A percentile compares a stretch with the other conserved stretches of the same genome.
These are phyloP conservation scores for Pseudorhombus dupliciocellatus DNA, from an alignment of 2,113 vertebrate species.

Conservation along the genomic window DNA sequence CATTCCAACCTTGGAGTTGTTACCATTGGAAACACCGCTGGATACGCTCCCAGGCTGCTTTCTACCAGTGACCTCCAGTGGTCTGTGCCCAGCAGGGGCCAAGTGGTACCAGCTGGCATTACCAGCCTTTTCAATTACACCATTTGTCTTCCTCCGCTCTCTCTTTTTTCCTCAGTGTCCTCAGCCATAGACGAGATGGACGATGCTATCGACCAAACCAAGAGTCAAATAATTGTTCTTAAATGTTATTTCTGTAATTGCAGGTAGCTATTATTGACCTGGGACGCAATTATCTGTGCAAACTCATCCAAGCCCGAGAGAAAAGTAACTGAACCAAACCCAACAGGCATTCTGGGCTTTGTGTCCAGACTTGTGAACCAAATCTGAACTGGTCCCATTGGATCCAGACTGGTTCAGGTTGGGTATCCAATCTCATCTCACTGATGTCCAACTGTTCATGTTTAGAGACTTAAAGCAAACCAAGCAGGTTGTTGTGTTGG, in stretches of 20 bases:
- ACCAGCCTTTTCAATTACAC: not conserved
- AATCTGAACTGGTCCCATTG: too few species aligned
- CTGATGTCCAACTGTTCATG: too few species aligned
- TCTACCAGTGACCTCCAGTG: conserved; percentile 48
- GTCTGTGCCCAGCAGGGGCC: not conserved
- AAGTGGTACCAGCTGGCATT: conserved; percentile 57
- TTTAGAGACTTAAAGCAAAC: not conserved
- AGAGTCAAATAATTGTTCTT: too few species aligned
- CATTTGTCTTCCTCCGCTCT: not conserved
- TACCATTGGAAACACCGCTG: conserved; percentile 36
- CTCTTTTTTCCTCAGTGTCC: not conserved
- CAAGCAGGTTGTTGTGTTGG: not conserved
- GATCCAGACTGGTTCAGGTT: too few species aligned
- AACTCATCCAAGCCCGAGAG: too few species aligned
- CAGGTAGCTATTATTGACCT: too few species aligned
- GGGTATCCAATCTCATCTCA: too few species aligned
- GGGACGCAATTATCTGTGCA: too few species aligned
- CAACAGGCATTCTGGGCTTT: too few species aligned
- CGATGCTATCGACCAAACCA: not conserved
- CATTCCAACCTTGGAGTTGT: conserved; percentile 40
- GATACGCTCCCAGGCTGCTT: not conserved
- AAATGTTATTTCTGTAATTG: too few species aligned
- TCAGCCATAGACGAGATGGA: not conserved
- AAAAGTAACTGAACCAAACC: too few species aligned
- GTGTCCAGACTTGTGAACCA: too few species aligned